phyloP scores from a whole-genome alignment of 1,140 invertebrate species.

The Globodera ellingtonae region DNA sequence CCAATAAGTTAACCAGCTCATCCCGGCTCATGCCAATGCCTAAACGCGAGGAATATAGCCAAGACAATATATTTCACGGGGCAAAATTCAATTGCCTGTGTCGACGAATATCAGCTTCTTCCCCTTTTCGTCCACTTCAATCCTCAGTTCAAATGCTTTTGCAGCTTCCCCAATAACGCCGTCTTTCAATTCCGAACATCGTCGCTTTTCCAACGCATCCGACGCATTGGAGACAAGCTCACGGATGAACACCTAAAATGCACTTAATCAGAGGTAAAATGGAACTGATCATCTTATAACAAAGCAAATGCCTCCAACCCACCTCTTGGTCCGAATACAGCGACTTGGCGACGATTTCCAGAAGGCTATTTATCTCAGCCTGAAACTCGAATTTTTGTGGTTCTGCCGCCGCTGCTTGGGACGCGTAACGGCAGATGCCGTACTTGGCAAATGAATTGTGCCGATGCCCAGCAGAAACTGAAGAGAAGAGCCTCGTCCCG shows the following conservation, averaged over 20 bases:
- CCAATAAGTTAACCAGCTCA: conserved; percentile 85
- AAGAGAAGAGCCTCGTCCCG: not conserved
- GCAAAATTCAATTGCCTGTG: conserved; percentile 32
- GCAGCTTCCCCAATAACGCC: conserved; percentile 62
- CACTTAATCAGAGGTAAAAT: not conserved
- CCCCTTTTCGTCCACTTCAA: conserved; percentile 74
- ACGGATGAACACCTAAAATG: conserved; percentile 81
- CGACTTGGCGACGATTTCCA: conserved; percentile 94
- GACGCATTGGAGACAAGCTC: conserved; percentile 95
- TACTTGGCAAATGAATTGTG: not conserved
- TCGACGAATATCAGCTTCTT: conserved; percentile 50
- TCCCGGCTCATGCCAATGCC: conserved; percentile 92
- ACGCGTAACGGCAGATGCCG: not conserved
- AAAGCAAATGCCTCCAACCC: conserved; percentile 38
- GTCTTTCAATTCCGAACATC: conserved; percentile 70
- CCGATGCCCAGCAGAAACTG: not conserved
- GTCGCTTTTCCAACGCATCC: conserved; percentile 91
- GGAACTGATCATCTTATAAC: not conserved
- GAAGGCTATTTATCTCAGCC: conserved; percentile 88
- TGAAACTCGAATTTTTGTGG: conserved; percentile 77
- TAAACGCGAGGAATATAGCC: conserved; percentile 61
- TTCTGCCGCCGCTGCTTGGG: not conserved
- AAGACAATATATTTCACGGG: not conserved
- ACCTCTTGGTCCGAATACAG: conserved; percentile 96
- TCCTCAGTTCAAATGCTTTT: conserved; percentile 79